These are phyloP conservation scores for Drosophila rubida DNA, from an alignment of 2,888 invertebrate genomes.

Conservation along the genomic window DNA sequence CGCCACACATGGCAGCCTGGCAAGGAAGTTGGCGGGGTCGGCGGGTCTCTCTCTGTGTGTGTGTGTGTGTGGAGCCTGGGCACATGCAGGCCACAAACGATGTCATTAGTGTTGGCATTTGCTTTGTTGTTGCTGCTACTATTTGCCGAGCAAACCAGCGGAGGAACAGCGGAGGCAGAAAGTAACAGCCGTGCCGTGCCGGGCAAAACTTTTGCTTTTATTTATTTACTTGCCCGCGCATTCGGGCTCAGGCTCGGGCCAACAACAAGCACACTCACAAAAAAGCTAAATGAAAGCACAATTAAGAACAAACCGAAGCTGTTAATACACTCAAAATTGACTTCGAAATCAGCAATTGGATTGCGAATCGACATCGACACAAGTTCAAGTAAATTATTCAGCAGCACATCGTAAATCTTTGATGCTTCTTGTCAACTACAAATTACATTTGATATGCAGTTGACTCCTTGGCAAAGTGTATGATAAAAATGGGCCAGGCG, in stretches of 20 bases:
- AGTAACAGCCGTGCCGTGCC: slow-evolving; percentile 57
- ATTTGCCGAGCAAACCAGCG: slow-evolving; percentile 46
- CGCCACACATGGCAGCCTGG: slow-evolving; percentile 34
- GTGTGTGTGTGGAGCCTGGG: slow-evolving; percentile 9
- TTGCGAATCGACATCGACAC: background rate
- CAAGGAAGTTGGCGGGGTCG: background rate
- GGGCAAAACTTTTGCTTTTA: slow-evolving; percentile 69
- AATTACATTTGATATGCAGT: slow-evolving; percentile 12
- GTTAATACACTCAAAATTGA: slow-evolving; percentile 22
- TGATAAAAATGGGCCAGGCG: slow-evolving; percentile 52
- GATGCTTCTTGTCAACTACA: background rate
- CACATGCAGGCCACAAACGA: slow-evolving; percentile 68
- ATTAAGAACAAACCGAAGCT: slow-evolving; percentile 34
- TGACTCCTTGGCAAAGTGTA: slow-evolving; percentile 30
- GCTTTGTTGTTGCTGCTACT: slow-evolving; percentile 42
- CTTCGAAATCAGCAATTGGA: background rate
- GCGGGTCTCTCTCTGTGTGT: background rate
- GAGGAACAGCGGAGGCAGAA: slow-evolving; percentile 24
- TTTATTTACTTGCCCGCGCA: slow-evolving; percentile 67
- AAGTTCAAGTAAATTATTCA: background rate
- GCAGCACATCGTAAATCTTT: background rate
- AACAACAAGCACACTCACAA: slow-evolving; percentile 19
- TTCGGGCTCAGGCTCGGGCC: slow-evolving; percentile 19
- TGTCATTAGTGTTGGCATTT: slow-evolving; percentile 71
- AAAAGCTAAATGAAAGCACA: slow-evolving; percentile 13